Evolutionary conservation across 2,888 invertebrate species (phyloP).

Genomic region (Thumatha senex): DNA sequence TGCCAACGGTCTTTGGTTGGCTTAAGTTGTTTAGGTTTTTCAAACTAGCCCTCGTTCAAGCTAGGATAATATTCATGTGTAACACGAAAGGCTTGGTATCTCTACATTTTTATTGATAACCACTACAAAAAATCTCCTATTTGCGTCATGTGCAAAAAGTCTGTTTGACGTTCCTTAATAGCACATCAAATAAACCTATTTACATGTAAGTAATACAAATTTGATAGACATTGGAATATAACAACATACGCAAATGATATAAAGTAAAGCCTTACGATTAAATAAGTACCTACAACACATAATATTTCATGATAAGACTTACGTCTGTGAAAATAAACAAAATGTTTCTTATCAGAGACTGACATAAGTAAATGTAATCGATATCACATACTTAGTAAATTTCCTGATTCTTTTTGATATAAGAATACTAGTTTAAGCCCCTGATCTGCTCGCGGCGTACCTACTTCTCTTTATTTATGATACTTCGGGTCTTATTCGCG

Average conservation of each 20-base stretch:
- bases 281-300: background rate
- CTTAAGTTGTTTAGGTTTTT: too few relatives aligned
- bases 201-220: background rate
- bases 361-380: background rate
- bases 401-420: too few relatives aligned
- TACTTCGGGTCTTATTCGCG: too few relatives aligned
- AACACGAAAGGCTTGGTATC: too few relatives aligned
- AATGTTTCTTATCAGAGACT: constrained; percentile 5
- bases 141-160: background rate
- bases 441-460: too few relatives aligned
- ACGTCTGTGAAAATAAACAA: constrained; percentile 1
- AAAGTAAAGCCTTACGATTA: background rate
- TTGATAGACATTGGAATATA: constrained; percentile 1
- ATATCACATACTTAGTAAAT: background rate
- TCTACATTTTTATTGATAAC: too few relatives aligned
- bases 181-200: background rate
- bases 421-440: too few relatives aligned
- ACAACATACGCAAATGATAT: constrained; percentile 4
- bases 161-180: background rate
- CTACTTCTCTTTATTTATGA: too few relatives aligned
- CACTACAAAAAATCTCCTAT: background rate
- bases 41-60: too few relatives aligned
- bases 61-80: too few relatives aligned
- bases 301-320: constrained; percentile 1
- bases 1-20: too few relatives aligned